Evolutionary conservation across 2,113 vertebrate species (phyloP).

Genomic region (Phyllopteryx taeniolatus): DNA sequence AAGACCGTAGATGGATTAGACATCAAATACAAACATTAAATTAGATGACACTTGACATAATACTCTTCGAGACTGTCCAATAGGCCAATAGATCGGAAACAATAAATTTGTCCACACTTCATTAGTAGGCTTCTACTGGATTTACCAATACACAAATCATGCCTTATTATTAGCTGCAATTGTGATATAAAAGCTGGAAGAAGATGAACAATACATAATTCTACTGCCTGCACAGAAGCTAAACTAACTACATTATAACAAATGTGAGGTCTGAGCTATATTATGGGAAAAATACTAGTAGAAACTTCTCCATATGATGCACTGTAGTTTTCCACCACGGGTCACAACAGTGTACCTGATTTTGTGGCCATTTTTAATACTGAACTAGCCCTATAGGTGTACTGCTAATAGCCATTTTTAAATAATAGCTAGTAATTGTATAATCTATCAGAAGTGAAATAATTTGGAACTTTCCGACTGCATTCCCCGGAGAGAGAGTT

Average conservation of each 20-base stretch:
- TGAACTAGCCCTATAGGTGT: neutral
- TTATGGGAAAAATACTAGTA: neutral
- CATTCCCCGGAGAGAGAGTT: constrained; percentile 6
- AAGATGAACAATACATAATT: neutral
- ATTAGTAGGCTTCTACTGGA: neutral
- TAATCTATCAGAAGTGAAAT: constrained; percentile 38
- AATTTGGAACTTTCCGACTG: constrained; percentile 21
- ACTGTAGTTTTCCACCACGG: neutral
- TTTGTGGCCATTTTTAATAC: neutral
- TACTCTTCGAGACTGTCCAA: neutral
- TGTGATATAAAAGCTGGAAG: neutral
- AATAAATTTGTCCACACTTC: neutral
- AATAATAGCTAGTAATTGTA: constrained; percentile 27
- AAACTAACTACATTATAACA: neutral
- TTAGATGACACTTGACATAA: neutral
- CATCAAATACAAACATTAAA: constrained; percentile 7
- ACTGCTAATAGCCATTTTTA: neutral
- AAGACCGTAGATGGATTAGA: neutral
- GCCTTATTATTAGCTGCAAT: neutral
- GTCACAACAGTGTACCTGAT: neutral
- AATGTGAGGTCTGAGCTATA: neutral
- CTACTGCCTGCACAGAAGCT: neutral
- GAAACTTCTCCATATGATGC: neutral
- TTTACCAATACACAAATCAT: neutral
- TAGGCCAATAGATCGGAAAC: neutral